Evolutionary conservation across 2,797 vertebrate genomes (phyloP).

Genomic region (Rhynchotus rufescens): DNA sequence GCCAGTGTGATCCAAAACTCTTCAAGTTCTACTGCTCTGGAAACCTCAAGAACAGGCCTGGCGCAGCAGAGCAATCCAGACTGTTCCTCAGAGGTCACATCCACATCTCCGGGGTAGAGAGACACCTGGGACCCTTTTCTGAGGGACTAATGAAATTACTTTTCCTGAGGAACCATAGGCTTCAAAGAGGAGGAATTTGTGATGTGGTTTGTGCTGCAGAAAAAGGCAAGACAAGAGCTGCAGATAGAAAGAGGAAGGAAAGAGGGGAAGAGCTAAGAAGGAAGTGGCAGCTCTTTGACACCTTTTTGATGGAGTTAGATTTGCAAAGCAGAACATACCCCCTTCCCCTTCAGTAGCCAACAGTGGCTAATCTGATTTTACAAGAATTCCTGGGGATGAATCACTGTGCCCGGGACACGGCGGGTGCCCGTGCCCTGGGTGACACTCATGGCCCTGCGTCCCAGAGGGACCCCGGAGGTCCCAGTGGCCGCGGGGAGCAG

Average conservation of each 20-base stretch:
- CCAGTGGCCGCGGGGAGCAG: background rate
- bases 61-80: background rate
- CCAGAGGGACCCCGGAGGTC: background rate
- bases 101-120: background rate
- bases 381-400: background rate
- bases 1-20: background rate
- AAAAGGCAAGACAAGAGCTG: conserved; percentile 25
- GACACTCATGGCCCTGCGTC: background rate
- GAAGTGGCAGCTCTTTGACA: conserved; percentile 65
- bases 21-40: background rate
- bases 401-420: background rate
- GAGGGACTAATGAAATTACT: background rate
- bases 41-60: background rate
- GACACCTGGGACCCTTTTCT: background rate
- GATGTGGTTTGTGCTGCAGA: conserved; percentile 35
- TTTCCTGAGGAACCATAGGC: background rate
- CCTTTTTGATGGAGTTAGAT: conserved; percentile 36
- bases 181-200: conserved; percentile 38
- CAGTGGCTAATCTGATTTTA: conserved; percentile 29
- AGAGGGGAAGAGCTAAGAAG: conserved; percentile 18
- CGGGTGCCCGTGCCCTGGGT: background rate
- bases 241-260: conserved; percentile 76
- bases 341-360: conserved; percentile 16
- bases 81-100: background rate
- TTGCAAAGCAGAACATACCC: conserved; percentile 62